Evolutionary conservation across 2,888 invertebrate genomes (phyloP).

Genomic region (Saturnia japonica): DNA sequence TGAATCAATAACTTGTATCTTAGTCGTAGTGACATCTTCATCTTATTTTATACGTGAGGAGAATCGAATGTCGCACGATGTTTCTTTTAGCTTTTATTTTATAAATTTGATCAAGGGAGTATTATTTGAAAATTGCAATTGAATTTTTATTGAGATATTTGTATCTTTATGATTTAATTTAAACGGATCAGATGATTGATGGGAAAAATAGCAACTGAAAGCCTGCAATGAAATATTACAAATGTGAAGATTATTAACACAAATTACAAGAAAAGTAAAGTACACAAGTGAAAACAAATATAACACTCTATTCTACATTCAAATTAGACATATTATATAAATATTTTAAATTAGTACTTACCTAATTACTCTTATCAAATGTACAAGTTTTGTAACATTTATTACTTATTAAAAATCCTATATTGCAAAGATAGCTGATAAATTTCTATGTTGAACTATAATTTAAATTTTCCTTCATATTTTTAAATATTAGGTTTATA

Average conservation of each 20-base stretch:
- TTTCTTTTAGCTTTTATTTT: background rate
- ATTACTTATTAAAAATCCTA: too few species aligned
- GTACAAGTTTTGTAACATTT: too few species aligned
- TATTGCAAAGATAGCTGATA: background rate
- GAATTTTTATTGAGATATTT: background rate
- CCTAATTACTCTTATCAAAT: too few species aligned
- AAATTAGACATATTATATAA: too few species aligned
- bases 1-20: constrained; percentile 44
- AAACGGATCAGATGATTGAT: background rate
- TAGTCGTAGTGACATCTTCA: constrained; percentile 25
- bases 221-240: background rate
- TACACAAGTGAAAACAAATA: background rate
- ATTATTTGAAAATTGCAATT: background rate
- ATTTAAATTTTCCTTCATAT: background rate
- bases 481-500: background rate
- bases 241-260: background rate
- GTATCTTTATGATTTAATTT: background rate
- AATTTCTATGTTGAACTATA: background rate
- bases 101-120: background rate
- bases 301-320: too few species aligned
- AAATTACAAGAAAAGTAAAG: background rate
- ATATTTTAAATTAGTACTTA: too few species aligned
- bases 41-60: constrained; percentile 20
- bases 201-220: background rate
- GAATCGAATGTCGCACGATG: constrained; percentile 15